These are phyloP conservation scores for Microcebus ravelobensis DNA, from an alignment of 2,113 vertebrate species.

Conservation along the genomic window DNA sequence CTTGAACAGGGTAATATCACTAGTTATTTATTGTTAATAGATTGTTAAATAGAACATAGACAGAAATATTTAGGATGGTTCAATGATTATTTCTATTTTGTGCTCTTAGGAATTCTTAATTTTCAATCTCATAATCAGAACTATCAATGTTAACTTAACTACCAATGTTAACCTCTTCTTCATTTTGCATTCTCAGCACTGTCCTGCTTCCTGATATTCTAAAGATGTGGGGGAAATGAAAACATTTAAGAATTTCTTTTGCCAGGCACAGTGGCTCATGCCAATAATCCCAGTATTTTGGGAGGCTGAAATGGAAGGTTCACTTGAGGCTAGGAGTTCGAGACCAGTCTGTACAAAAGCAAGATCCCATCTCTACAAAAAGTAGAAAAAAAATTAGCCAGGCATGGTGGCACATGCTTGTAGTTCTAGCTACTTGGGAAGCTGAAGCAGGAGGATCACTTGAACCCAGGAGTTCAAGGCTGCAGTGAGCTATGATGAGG, in stretches of 20 bases:
- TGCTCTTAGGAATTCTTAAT: not conserved
- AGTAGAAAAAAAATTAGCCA: no score
- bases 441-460: no score
- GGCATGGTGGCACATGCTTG: no score
- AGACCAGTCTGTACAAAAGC: no score
- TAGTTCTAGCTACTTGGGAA: no score
- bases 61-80: not conserved
- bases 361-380: no score
- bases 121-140: conserved; percentile 12
- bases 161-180: not conserved
- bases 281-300: no score
- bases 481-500: no score
- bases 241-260: not conserved
- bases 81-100: not conserved
- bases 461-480: no score
- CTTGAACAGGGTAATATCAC: not conserved
- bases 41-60: not conserved
- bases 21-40: not conserved
- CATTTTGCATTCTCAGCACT: not conserved
- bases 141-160: not conserved
- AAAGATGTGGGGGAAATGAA: not conserved
- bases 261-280: no score
- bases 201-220: not conserved
- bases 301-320: no score
- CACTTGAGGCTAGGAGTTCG: no score